phyloP scores from a whole-genome alignment of 1,140 invertebrate species.

The Pseudomyrmex concolor region DNA sequence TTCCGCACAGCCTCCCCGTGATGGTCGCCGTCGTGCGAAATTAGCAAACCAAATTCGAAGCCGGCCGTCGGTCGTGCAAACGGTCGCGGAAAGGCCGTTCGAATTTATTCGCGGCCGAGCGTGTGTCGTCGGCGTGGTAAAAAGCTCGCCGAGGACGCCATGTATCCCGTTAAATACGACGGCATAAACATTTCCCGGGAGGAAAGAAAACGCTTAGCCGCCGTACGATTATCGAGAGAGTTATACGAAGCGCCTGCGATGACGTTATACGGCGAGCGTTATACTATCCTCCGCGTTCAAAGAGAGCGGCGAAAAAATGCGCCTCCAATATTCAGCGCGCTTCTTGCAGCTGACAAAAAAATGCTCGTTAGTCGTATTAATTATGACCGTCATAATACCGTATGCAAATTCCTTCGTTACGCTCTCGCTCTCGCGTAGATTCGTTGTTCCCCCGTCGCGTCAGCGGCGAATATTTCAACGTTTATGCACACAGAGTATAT shows the following conservation, averaged over 20 bases:
- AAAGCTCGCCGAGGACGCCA: slow-evolving; percentile 4
- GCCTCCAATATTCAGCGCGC: background rate
- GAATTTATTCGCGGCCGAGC: slow-evolving; percentile 42
- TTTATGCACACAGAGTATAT: background rate
- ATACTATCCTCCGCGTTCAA: slow-evolving; percentile 7
- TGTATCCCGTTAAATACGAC: slow-evolving; percentile 44
- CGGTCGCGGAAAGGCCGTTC: slow-evolving; percentile 21
- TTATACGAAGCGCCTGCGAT: background rate
- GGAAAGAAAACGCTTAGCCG: slow-evolving; percentile 16
- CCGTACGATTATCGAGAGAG: slow-evolving; percentile 24
- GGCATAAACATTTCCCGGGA: slow-evolving; percentile 18
- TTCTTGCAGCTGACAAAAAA: slow-evolving; percentile 34
- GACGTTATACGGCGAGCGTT: background rate
- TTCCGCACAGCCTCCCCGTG: background rate
- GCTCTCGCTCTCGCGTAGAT: background rate
- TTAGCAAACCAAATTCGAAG: slow-evolving; percentile 69
- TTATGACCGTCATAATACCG: slow-evolving; percentile 52
- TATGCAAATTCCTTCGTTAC: slow-evolving; percentile 40
- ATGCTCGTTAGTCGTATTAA: slow-evolving; percentile 42
- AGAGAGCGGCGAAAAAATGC: background rate
- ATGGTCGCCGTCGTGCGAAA: slow-evolving; percentile 42
- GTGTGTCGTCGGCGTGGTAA: slow-evolving; percentile 20
- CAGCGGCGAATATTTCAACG: slow-evolving; percentile 30
- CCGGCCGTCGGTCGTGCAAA: slow-evolving; percentile 34
- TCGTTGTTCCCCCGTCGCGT: background rate